Base-by-base conservation (phyloP, 2,113 vertebrate species). In the Poecilia latipinna region DNA sequence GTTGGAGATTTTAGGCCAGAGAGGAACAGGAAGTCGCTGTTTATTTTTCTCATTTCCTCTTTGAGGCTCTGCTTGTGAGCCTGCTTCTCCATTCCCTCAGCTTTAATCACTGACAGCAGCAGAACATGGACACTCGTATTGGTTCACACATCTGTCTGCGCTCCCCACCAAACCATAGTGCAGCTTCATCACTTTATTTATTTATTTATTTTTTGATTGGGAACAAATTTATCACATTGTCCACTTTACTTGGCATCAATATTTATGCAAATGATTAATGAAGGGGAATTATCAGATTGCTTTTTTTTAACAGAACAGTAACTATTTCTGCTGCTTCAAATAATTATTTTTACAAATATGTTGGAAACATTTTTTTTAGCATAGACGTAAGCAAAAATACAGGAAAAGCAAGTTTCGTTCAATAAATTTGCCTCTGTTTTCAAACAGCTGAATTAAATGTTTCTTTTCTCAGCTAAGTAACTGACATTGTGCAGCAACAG, bases 21-120 rank as follows among this genome's bases (percentile, higher is more conserved):
- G 87, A 93, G 86, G 89, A 93, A 92, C 92, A 93, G 94, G 94
- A 95, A 94, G 90, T 89, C 81, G 68, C 83, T 95, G 93, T 95
- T 94, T 95, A 93, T 94, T 94, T 94, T 93, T 93, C 93, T 93
- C 91, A 92, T 94, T 94, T 95, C 94, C 93, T 94, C 88, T 89
- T 83, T 75, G 88, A 93, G 89, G 88, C 88, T 91, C 86, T 75
- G 78, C 84, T 81, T 70, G 90, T 84, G 85, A 86, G 83, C 77
- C 75, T 84, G 83, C 82, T 88, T 85, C 86, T 90, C 76, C 78
- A 67, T 77, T 76, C 70, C 83, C 82, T 89, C 54, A 70, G 75
- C 83, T 83, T 82, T 91, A 82, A 89, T 90, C 68, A 88, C 74
- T 31, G 69, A 75, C 71, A 37, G 54, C 32, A 48, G 73, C 63